Evolutionary conservation across 2,888 invertebrate species (phyloP), one percentile per base, ranked within the genome.

Genomic region (Thalpophila matura): DNA sequence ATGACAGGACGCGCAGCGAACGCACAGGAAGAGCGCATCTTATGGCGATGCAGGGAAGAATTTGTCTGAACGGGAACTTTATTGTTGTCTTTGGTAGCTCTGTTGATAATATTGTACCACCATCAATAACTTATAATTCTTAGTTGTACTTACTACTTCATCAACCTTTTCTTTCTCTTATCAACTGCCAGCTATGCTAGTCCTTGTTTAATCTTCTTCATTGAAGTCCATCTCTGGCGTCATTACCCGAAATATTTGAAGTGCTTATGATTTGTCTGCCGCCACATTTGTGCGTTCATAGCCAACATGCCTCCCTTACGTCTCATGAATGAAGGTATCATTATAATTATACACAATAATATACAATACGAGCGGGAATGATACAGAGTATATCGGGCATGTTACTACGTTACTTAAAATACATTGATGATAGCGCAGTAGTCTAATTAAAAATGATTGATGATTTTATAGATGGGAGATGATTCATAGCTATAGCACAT

Each of bases 291-390:
- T 74, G 74, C 63, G 68, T 72, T 59, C 62, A 61, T 69, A 78
- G 71, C 63, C 69, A 72, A 74, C 81, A 80, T 70, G 69, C 77
- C 71, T 83, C 79, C 82, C 84, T 85, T 84, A 83, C 78, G 85
- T 86, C 86, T 80, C 42, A 64, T 61, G 58, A 80, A 81, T 85
- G 86, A 88, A 87, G 89, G 89, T 90, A 89, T 89, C 87, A 89
- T 88, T 91, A 90, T 89, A 90, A 88, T 88, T 87, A 88, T 86
- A 87, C 84, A 89, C 82, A 88, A 79, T 82, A 85, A 79, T 87
- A 84, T 86, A 87, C 86, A 84, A 74, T 82, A 87, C 80, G 86
- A 90, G 91, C 91, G 92, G 91, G 91, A 91, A 90, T 90, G 90
- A 90, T 89, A 89, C 81, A 89, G 83, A 89, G 82, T 87, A 84